These are phyloP conservation scores for Morelia viridis DNA, from an alignment of 2,797 vertebrate species.

Conservation along the genomic window DNA sequence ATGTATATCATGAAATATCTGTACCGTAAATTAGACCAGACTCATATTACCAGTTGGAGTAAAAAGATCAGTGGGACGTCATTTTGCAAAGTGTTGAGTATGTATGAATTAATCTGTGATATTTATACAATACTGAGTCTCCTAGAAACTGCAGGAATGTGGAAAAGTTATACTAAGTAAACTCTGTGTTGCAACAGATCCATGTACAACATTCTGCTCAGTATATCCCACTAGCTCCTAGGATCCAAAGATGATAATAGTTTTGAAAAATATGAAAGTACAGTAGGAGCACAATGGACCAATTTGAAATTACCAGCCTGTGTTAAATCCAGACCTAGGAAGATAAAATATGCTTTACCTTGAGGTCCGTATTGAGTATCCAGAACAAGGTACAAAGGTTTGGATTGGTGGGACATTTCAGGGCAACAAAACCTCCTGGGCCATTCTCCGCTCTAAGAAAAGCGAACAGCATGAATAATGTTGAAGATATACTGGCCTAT, in stretches of 20 bases:
- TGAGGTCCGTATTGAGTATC: constrained; percentile 96
- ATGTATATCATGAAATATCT: not conserved
- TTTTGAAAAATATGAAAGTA: not conserved
- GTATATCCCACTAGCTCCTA: not conserved
- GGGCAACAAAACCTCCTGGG: constrained; percentile 90
- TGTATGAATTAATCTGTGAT: not conserved
- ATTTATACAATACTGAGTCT: not conserved
- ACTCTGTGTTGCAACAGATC: not conserved
- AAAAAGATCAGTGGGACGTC: not conserved
- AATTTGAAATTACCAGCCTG: not conserved
- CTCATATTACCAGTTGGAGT: not conserved
- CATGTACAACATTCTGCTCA: not conserved
- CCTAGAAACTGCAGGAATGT: not conserved
- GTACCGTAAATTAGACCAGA: not conserved
- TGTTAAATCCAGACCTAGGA: not conserved
- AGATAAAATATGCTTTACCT: constrained; percentile 72
- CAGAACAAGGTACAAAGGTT: constrained; percentile 93
- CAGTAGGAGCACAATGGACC: not conserved
- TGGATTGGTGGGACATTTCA: constrained; percentile 87
- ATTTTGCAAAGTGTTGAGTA: not conserved
- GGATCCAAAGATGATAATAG: not conserved
- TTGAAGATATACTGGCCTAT: not conserved
- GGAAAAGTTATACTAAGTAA: not conserved
- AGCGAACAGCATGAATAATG: not conserved
- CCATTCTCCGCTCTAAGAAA: constrained; percentile 90